phyloP scores from a whole-genome alignment of 92 coral and sea anemone genomes.

The Porites lobata region DNA sequence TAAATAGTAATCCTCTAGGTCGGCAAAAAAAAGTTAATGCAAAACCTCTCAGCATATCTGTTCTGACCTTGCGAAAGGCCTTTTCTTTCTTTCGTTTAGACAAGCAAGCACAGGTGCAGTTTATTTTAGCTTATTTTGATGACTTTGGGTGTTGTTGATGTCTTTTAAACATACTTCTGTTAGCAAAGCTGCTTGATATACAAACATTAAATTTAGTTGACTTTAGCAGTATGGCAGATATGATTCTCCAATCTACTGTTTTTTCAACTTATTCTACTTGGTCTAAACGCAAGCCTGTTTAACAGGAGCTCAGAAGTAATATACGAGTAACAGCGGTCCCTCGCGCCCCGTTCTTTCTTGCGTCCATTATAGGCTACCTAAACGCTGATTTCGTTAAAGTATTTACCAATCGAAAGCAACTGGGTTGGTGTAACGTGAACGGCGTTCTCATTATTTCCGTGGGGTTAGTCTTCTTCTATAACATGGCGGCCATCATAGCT shows the following conservation, averaged over 20 bases:
- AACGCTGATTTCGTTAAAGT: background rate
- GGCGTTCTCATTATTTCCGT: background rate
- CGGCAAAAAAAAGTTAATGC: no score
- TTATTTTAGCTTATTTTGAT: background rate
- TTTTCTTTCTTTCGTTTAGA: no score
- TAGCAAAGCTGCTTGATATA: conserved; percentile 7
- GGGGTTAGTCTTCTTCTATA: background rate
- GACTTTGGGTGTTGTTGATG: background rate
- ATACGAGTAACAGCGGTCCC: no score
- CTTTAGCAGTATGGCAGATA: background rate
- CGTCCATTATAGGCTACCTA: no score
- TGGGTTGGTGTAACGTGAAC: background rate
- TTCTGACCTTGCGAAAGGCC: no score
- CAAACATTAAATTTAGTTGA: background rate
- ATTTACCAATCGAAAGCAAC: background rate
- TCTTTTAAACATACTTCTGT: background rate
- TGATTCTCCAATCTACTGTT: background rate
- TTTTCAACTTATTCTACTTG: background rate
- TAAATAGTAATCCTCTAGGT: no score
- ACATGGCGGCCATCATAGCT: background rate
- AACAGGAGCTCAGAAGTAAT: no score
- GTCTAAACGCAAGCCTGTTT: background rate
- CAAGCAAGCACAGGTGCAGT: background rate
- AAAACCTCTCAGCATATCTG: no score
- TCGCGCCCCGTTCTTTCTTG: no score